A percentile compares a stretch with the other conserved stretches of the same genome.
Conservation (phyloP, 2,888 invertebrate species). For the Dryadula phaetusa region DNA sequence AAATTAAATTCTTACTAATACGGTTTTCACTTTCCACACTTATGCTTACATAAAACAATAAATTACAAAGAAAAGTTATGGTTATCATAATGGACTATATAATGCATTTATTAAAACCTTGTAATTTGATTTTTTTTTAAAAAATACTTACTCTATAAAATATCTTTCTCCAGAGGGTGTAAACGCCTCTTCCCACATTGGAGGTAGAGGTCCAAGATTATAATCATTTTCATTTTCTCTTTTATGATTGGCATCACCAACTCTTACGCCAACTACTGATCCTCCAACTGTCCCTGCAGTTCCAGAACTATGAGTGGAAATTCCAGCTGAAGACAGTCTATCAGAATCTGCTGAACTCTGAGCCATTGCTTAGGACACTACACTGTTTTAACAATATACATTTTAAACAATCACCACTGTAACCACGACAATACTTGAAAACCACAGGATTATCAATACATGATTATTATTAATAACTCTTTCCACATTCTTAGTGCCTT, state of each 20-base stretch:
- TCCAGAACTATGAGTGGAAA: slow-evolving; percentile 79
- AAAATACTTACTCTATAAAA: slow-evolving; percentile 94
- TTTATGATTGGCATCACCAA: slow-evolving; percentile 69
- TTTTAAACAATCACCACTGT: slow-evolving; percentile 25
- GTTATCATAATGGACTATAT: slow-evolving; percentile 26
- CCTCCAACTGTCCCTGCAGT: slow-evolving; percentile 78
- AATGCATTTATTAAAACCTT: slow-evolving; percentile 9
- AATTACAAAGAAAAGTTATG: slow-evolving; percentile 6
- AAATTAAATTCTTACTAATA: slow-evolving; percentile 23
- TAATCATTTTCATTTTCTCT: slow-evolving; percentile 87
- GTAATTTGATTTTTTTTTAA: too few species aligned
- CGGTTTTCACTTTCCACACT: slow-evolving; percentile 28
- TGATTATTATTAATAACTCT: slow-evolving; percentile 48
- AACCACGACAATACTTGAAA: slow-evolving; percentile 41
- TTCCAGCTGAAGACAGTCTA: slow-evolving; percentile 78
- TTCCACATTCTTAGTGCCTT: slow-evolving; percentile 53
- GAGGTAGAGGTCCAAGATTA: slow-evolving; percentile 95
- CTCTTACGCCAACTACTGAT: slow-evolving; percentile 77
- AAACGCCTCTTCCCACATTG: slow-evolving; percentile 99
- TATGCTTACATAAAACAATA: slow-evolving; percentile 3
- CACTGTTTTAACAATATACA: slow-evolving; percentile 31
- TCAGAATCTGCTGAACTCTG: slow-evolving; percentile 79
- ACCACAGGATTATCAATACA: slow-evolving; percentile 44
- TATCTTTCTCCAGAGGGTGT: slow-evolving; percentile 98
- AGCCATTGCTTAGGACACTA: slow-evolving; percentile 60